phyloP scores from a whole-genome alignment of 2,113 vertebrate genomes.

The Pachycephala philippinensis region DNA sequence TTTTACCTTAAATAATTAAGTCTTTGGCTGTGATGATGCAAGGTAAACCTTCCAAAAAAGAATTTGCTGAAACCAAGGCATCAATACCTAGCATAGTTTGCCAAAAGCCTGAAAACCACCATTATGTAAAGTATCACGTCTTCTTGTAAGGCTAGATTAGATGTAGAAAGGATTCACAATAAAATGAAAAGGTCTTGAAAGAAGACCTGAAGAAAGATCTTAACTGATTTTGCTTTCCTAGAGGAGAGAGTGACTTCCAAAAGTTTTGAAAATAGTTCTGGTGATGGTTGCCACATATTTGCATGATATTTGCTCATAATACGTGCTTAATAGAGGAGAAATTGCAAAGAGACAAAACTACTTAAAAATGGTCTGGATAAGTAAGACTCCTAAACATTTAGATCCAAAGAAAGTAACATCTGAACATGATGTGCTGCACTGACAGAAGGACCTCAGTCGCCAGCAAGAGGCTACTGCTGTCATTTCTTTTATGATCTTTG shows the following conservation, averaged over 20 bases:
- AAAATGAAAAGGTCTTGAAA: not conserved
- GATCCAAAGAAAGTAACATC: not conserved
- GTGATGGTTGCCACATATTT: not conserved
- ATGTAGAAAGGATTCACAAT: not conserved
- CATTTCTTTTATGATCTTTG: not conserved
- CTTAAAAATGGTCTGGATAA: not conserved
- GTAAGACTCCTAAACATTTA: not conserved
- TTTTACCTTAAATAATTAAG: not conserved
- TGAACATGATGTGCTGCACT: not conserved
- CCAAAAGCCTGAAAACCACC: not conserved
- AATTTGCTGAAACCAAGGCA: not conserved
- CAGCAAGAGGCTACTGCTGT: not conserved
- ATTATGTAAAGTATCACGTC: not conserved
- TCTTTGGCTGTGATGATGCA: not conserved
- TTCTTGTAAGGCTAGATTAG: not conserved
- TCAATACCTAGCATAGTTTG: not conserved
- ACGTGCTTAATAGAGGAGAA: not conserved
- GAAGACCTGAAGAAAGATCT: not conserved
- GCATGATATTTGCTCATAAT: not conserved
- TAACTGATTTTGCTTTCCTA: not conserved
- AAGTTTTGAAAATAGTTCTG: not conserved
- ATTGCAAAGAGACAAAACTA: not conserved
- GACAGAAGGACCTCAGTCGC: not conserved
- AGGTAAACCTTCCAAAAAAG: not conserved
- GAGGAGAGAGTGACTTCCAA: not conserved